Conservation (phyloP, 2,888 invertebrate species). For the Xylocampa areola region DNA sequence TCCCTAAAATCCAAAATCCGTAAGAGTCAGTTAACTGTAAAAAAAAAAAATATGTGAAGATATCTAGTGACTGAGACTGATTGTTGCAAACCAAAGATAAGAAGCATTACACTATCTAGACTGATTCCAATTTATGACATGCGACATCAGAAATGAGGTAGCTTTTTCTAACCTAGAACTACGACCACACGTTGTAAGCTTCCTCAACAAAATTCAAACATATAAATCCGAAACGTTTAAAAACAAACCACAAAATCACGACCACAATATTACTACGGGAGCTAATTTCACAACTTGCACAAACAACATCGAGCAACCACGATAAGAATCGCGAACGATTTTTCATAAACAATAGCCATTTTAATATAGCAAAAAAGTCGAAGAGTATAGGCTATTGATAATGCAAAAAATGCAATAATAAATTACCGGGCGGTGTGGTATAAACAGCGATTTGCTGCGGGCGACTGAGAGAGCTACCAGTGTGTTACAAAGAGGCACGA, state of each 20-base stretch:
- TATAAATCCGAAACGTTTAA: constrained; percentile 21
- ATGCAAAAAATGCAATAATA: constrained; percentile 89
- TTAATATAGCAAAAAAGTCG: constrained; percentile 86
- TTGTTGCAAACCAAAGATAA: too few relatives aligned
- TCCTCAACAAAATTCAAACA: constrained; percentile 8
- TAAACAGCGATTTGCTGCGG: constrained; percentile 88
- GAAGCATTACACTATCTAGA: too few relatives aligned
- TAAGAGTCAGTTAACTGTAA: too few relatives aligned
- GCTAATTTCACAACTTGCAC: constrained; percentile 55
- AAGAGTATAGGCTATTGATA: constrained; percentile 87
- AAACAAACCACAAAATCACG: constrained; percentile 38
- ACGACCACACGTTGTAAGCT: background rate
- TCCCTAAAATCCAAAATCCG: too few relatives aligned
- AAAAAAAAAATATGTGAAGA: too few relatives aligned
- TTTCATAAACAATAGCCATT: constrained; percentile 89
- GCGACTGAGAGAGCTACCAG: constrained; percentile 87
- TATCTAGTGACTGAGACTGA: too few relatives aligned
- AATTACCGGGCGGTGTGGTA: constrained; percentile 87
- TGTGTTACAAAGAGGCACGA: constrained; percentile 70
- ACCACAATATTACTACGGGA: constrained; percentile 46
- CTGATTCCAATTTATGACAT: too few relatives aligned
- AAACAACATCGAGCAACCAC: constrained; percentile 67
- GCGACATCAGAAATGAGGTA: too few relatives aligned
- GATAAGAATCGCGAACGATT: constrained; percentile 85
- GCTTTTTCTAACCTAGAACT: too few relatives aligned